Evolutionary conservation across 2,113 vertebrate genomes (phyloP).

Genomic region (Smithornis capensis): DNA sequence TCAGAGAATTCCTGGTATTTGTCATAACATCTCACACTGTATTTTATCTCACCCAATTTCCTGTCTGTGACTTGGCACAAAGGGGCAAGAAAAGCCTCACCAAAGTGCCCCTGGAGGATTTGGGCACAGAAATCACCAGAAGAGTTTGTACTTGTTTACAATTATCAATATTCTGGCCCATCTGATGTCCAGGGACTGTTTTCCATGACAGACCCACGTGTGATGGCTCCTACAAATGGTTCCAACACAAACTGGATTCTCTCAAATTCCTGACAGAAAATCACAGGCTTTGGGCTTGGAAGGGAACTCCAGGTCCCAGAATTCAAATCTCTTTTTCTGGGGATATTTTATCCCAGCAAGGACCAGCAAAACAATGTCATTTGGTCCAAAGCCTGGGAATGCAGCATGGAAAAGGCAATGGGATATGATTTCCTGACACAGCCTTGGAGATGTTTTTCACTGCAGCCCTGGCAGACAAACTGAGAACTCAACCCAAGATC

Average conservation of each 20-base stretch:
- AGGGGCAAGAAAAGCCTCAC: not conserved
- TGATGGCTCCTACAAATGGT: not conserved
- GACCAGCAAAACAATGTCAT: not conserved
- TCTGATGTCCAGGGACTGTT: accelerated
- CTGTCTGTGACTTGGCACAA: not conserved
- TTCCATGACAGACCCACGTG: not conserved
- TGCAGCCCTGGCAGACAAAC: not conserved
- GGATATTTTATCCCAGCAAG: not conserved
- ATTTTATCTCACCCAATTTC: not conserved
- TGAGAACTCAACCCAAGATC: not conserved
- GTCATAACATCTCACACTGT: not conserved
- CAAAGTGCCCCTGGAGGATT: not conserved
- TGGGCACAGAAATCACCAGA: not conserved
- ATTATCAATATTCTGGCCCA: not conserved
- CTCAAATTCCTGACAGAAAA: not conserved
- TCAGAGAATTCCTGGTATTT: not conserved
- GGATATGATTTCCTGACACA: not conserved
- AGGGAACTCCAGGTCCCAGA: not conserved
- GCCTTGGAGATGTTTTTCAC: not conserved
- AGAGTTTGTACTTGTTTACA: not conserved
- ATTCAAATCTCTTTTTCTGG: not conserved
- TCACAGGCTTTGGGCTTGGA: not conserved
- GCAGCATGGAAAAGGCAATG: not conserved
- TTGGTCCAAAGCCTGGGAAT: not conserved
- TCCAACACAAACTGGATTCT: not conserved